These are phyloP conservation scores for Athene noctua DNA, from an alignment of 2,113 vertebrate genomes.

Conservation along the genomic window DNA sequence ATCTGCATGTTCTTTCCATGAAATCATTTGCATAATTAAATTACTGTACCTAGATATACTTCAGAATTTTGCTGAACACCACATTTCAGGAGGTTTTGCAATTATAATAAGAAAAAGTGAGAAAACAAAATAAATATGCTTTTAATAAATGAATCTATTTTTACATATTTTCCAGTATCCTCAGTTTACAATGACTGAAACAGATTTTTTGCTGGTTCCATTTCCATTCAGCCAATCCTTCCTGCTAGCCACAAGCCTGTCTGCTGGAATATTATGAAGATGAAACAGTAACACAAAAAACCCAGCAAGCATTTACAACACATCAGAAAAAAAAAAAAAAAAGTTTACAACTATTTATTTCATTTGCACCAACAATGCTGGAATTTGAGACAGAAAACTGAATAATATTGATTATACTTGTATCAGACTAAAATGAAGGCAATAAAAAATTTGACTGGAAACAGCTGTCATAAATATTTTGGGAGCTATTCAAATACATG, in stretches of 20 bases:
- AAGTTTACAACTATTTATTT: neutral
- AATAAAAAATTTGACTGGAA: neutral
- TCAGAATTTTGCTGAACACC: neutral
- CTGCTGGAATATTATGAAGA: neutral
- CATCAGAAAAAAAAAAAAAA: neutral
- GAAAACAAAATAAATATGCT: neutral
- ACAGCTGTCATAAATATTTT: neutral
- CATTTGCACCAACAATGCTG: neutral
- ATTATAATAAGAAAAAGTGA: neutral
- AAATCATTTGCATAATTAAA: neutral
- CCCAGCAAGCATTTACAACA: neutral
- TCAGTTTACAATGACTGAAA: constrained; percentile 25
- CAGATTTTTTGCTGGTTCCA: neutral
- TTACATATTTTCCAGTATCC: constrained; percentile 4
- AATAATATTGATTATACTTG: neutral
- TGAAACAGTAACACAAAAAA: neutral
- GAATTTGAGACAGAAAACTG: neutral
- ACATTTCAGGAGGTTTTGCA: neutral
- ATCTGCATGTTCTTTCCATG: neutral
- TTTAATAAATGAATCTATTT: neutral
- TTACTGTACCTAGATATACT: neutral
- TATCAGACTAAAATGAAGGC: neutral
- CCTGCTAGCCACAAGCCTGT: neutral
- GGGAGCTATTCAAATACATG: neutral
- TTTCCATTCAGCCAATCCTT: neutral